These are phyloP conservation scores for Zygaena filipendulae DNA, from an alignment of 2,888 invertebrate genomes.

Conservation along the genomic window DNA sequence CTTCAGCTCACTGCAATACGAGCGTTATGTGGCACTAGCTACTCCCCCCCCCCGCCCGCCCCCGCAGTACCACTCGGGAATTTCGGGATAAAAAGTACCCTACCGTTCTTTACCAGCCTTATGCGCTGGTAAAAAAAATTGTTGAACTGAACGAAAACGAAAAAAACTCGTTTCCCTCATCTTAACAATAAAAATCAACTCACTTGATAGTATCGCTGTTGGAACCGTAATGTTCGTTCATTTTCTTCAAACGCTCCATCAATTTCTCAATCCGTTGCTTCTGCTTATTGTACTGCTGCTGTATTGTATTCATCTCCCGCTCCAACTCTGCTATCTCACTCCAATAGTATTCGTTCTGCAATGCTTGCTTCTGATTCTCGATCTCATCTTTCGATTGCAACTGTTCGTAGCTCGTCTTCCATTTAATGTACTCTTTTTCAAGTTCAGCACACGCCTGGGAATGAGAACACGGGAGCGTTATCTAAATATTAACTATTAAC, in stretches of 20 bases:
- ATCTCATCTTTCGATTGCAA: conserved; percentile 65
- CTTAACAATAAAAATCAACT: too few species aligned
- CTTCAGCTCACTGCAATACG: conserved; percentile 30
- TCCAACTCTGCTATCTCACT: conserved; percentile 53
- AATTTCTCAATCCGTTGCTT: conserved; percentile 44
- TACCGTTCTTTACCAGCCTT: too few species aligned
- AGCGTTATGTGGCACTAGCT: too few species aligned
- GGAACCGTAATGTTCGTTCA: conserved; percentile 38
- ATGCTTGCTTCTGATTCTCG: conserved; percentile 42
- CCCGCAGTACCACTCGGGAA: not conserved
- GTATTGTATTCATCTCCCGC: conserved; percentile 32
- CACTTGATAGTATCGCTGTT: conserved; percentile 52
- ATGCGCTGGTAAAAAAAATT: conserved; percentile 19
- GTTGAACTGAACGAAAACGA: too few species aligned
- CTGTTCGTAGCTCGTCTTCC: conserved; percentile 65
- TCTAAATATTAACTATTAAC: conserved; percentile 4
- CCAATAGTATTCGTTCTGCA: conserved; percentile 70
- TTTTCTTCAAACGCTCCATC: conserved; percentile 33
- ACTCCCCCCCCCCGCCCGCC: not conserved
- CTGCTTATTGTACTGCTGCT: conserved; percentile 53
- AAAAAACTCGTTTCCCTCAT: too few species aligned
- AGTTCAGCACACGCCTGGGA: conserved; percentile 39
- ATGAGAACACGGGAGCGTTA: too few species aligned
- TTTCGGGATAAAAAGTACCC: too few species aligned
- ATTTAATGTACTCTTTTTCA: conserved; percentile 57